These are phyloP conservation scores for Lepus oiostolus DNA, from an alignment of 2,797 vertebrate genomes.

Conservation along the genomic window DNA sequence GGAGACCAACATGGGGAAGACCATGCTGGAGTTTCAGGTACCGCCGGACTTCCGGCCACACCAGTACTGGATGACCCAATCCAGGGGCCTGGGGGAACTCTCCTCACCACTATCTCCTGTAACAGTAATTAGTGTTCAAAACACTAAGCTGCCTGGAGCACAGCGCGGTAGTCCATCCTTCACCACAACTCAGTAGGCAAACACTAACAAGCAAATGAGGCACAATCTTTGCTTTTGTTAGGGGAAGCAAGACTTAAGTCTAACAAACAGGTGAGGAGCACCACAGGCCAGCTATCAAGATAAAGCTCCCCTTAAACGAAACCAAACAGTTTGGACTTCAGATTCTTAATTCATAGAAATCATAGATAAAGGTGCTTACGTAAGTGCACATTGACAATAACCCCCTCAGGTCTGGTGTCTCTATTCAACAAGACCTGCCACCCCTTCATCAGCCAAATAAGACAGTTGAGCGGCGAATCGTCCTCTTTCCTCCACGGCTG, in stretches of 20 bases:
- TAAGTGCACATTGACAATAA: background rate
- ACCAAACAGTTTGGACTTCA: background rate
- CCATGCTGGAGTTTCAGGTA: constrained; percentile 97
- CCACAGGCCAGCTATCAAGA: background rate
- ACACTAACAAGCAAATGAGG: background rate
- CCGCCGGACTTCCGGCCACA: background rate
- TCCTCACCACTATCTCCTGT: background rate
- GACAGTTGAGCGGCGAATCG: background rate
- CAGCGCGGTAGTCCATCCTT: background rate
- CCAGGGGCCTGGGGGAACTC: background rate
- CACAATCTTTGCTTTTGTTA: background rate
- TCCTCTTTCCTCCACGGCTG: background rate
- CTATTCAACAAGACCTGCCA: constrained; percentile 5
- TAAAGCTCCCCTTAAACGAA: background rate
- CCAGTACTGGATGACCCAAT: background rate
- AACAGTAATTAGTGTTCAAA: background rate
- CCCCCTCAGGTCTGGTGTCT: background rate
- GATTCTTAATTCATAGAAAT: constrained; percentile 32
- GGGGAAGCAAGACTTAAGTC: background rate
- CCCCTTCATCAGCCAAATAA: background rate
- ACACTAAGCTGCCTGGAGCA: background rate
- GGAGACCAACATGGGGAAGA: constrained; percentile 92
- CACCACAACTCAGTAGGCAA: background rate
- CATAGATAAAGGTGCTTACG: background rate
- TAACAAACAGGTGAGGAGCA: background rate